Conservation (phyloP, 2,113 vertebrate species). For the Heterocephalus glaber region DNA sequence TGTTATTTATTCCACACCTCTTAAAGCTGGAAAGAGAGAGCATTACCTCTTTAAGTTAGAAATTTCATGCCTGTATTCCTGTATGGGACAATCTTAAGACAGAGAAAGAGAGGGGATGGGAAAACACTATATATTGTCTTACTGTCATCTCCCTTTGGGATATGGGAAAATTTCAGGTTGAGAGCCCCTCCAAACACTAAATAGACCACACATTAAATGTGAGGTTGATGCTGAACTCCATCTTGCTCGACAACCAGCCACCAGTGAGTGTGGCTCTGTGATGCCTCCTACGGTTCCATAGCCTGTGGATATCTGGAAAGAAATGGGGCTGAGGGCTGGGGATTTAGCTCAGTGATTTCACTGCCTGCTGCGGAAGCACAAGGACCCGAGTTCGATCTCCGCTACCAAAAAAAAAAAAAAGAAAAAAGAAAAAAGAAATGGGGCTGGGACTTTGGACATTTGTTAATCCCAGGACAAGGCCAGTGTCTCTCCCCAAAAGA, state of each 20-base stretch:
- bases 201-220: neutral
- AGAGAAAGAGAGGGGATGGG: too few relatives aligned
- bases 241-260: neutral
- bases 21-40: neutral
- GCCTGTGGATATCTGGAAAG: neutral
- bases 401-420: too few relatives aligned
- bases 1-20: neutral
- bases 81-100: neutral
- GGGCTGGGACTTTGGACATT: neutral
- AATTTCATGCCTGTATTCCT: neutral
- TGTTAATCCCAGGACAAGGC: neutral
- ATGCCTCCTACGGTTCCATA: fast-evolving
- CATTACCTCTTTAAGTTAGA: neutral
- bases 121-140: neutral
- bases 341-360: too few relatives aligned
- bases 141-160: neutral
- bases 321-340: neutral
- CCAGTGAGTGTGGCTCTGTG: neutral
- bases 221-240: neutral
- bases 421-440: neutral
- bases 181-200: slow-evolving; percentile 7
- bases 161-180: neutral
- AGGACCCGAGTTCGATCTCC: too few relatives aligned
- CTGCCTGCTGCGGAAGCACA: too few relatives aligned
- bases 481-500: neutral